Evolutionary conservation across 2,113 vertebrate genomes (phyloP).

Genomic region (Carettochelys insculpta): DNA sequence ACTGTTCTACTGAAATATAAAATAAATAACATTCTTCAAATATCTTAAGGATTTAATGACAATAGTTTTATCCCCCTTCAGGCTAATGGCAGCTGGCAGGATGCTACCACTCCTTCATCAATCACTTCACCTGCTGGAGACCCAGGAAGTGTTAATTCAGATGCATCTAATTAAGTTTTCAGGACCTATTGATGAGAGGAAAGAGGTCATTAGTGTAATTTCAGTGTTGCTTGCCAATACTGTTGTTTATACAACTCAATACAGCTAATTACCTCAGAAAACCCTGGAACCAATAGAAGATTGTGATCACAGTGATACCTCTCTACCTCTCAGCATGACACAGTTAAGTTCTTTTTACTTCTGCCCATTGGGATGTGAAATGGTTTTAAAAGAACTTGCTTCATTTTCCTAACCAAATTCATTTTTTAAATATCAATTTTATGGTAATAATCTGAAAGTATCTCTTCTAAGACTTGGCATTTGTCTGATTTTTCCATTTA

Average conservation of each 20-base stretch:
- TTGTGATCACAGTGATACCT: constrained; percentile 65
- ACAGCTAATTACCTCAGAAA: constrained; percentile 66
- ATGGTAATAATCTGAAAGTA: background rate
- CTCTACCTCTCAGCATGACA: constrained; percentile 74
- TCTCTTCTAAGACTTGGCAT: constrained; percentile 38
- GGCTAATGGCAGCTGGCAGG: constrained; percentile 88
- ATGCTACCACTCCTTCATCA: constrained; percentile 80
- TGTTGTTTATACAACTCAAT: constrained; percentile 46
- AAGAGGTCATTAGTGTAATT: constrained; percentile 56
- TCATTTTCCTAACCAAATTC: constrained; percentile 35
- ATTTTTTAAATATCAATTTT: constrained; percentile 41
- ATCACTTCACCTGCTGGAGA: constrained; percentile 80
- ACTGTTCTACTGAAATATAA: background rate
- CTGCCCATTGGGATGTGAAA: constrained; percentile 6
- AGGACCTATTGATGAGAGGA: constrained; percentile 58
- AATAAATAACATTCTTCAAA: too few species aligned
- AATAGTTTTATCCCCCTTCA: constrained; percentile 44
- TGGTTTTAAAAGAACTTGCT: constrained; percentile 18
- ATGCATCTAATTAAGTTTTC: constrained; percentile 82
- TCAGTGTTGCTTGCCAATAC: constrained; percentile 23
- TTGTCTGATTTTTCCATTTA: constrained; percentile 43
- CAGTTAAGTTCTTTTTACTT: constrained; percentile 53
- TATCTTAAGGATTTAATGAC: background rate
- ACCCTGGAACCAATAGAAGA: constrained; percentile 67
- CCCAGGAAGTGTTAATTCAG: constrained; percentile 83